Base-by-base conservation (phyloP, 2,113 vertebrate species). In the Dicentrarchus labrax region DNA sequence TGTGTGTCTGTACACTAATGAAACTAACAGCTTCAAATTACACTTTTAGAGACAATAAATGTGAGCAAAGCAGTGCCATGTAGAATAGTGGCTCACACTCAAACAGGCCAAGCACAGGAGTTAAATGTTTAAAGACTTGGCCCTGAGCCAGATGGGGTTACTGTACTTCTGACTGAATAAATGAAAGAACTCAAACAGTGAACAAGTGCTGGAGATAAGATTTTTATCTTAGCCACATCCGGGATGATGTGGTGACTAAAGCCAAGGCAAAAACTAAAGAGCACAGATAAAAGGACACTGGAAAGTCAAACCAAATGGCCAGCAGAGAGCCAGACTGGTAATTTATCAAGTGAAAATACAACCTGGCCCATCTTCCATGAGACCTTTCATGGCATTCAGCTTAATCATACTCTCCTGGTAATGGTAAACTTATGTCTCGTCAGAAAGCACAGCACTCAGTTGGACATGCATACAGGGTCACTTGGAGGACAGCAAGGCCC, bases 131-230 rank as follows among this genome's bases (percentile, higher is more conserved):
- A 79, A 67, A 82, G 57, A 69, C 61, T 69, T 82, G 72, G 81
- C 45, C n/a, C 77, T 41, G 56, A 84, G 83, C 86, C 74, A 85
- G 56, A 56, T 59, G 57, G n/a, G 24, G 72, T 76, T 78, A 77
- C 66, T 70, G 78, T 72, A 80, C 48, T 61, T 84, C 57, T 88
- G 66, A 80, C 78, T 75, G 30, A 78, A 84, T 41, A 70, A 72
- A 88, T 45, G 57, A 53, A 89, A 79, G 59, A 51, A 45, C 86
- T 79, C 74, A 82, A 88, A 90, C 56, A 81, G 72, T 64, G 78
- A 88, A 80, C 6, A 50, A 86, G 54, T 65, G 21, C 57, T 47
- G 50, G 47, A 86, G 90, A 93, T 87, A 91, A 89, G 87, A 91
- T 90, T 62, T 62, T 77, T 88, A 92, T 92, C 83, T 57, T 4